Evolutionary conservation across 2,113 vertebrate genomes (phyloP).

Genomic region (Hippolais icterina): DNA sequence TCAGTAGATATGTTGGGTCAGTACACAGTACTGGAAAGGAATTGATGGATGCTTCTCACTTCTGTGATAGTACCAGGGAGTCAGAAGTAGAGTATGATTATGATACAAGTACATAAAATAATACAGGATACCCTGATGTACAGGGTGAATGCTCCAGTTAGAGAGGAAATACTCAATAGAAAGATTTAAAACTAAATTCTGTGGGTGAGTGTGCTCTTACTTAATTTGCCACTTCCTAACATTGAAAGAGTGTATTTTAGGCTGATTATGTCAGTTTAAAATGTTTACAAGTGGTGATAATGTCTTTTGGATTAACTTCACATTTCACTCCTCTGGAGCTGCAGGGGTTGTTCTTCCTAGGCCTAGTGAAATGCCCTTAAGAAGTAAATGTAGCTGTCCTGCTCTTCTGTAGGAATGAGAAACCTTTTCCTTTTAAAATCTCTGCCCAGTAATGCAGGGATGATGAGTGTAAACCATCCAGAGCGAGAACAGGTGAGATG

Average conservation of each 20-base stretch:
- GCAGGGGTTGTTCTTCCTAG: neutral
- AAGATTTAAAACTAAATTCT: conserved; percentile 9
- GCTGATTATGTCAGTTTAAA: neutral
- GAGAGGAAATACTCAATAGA: conserved; percentile 19
- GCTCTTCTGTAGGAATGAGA: neutral
- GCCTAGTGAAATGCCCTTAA: neutral
- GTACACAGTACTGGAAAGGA: neutral
- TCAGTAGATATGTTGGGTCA: neutral
- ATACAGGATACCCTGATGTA: neutral
- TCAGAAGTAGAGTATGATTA: conserved; percentile 23
- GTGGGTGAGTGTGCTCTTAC: neutral
- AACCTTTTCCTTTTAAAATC: neutral
- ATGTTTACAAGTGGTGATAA: neutral
- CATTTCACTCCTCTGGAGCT: neutral
- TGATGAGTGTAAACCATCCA: neutral
- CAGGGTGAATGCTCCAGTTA: neutral
- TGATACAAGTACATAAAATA: conserved; percentile 2
- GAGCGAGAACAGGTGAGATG: neutral
- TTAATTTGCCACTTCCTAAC: neutral
- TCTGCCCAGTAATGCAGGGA: neutral
- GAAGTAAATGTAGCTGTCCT: neutral
- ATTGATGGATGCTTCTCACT: neutral
- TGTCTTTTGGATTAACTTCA: neutral
- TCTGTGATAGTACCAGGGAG: neutral
- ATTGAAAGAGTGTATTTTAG: neutral